These are phyloP conservation scores for Trachymyrmex septentrionalis DNA, from an alignment of 1,140 invertebrate genomes.

Conservation along the genomic window DNA sequence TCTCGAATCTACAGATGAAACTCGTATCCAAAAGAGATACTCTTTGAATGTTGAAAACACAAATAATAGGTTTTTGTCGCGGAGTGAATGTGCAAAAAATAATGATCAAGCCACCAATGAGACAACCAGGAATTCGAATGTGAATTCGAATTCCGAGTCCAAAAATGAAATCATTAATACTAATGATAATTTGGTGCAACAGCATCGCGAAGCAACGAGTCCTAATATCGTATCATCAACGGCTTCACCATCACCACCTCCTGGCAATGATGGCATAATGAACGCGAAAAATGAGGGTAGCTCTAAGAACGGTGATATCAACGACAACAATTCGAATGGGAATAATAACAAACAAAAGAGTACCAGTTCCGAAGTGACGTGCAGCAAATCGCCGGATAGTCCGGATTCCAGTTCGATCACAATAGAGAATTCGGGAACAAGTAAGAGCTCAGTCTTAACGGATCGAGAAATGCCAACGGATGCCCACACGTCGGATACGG, in stretches of 20 bases:
- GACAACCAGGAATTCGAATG: constrained; percentile 6
- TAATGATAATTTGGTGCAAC: constrained; percentile 50
- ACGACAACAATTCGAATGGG: constrained; percentile 25
- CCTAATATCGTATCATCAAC: constrained; percentile 81
- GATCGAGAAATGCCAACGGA: constrained; percentile 33
- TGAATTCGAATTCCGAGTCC: neutral
- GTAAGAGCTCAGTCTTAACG: constrained; percentile 26
- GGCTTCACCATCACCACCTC: constrained; percentile 81
- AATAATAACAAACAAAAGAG: constrained; percentile 39
- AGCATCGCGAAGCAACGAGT: constrained; percentile 76
- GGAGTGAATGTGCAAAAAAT: neutral
- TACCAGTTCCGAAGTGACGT: constrained; percentile 66
- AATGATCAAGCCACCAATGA: constrained; percentile 41
- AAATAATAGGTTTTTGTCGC: constrained; percentile 36
- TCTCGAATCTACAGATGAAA: constrained; percentile 12
- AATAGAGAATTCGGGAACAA: constrained; percentile 46
- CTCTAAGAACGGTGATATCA: neutral
- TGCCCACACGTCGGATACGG: neutral
- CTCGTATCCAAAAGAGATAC: constrained; percentile 54
- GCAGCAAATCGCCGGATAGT: constrained; percentile 80
- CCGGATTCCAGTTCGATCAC: constrained; percentile 82
- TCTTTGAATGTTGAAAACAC: constrained; percentile 21
- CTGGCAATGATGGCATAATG: constrained; percentile 30
- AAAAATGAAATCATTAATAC: constrained; percentile 33
- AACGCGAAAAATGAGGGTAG: constrained; percentile 19